These are phyloP conservation scores for Lasiommata megera DNA, from an alignment of 2,888 invertebrate genomes.

Conservation along the genomic window DNA sequence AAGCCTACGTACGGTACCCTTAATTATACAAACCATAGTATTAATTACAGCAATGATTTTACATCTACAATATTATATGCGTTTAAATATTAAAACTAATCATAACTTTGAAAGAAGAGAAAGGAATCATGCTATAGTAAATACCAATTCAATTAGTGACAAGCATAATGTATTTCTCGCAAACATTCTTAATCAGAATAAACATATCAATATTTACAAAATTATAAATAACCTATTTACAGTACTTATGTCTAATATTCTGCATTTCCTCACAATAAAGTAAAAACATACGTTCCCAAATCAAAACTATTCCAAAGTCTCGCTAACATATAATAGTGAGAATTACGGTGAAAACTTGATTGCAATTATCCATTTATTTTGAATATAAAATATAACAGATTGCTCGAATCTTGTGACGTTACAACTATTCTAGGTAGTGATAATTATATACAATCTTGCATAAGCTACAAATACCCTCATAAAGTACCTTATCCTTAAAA, in stretches of 20 bases:
- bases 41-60: conserved; percentile 8
- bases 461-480: conserved; percentile 67
- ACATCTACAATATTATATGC: not conserved
- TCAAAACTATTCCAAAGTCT: not conserved
- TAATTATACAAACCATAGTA: not conserved
- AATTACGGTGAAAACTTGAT: not conserved
- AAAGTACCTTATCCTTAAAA: conserved; percentile 55
- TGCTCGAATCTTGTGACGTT: conserved; percentile 21
- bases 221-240: conserved; percentile 48
- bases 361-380: not conserved
- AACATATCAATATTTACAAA: conserved; percentile 47
- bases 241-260: conserved; percentile 29
- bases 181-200: conserved; percentile 28
- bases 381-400: not conserved
- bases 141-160: conserved; percentile 14
- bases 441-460: conserved; percentile 57
- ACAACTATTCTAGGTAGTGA: conserved; percentile 31
- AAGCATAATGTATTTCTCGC: conserved; percentile 25
- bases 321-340: not conserved
- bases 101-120: conserved; percentile 15
- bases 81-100: not conserved
- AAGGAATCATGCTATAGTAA: conserved; percentile 22
- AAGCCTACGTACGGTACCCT: not conserved
- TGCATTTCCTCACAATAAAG: not conserved
- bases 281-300: not conserved